Evolutionary conservation across 2,888 invertebrate species (phyloP).

Genomic region (Callyntrura guangdongensis): DNA sequence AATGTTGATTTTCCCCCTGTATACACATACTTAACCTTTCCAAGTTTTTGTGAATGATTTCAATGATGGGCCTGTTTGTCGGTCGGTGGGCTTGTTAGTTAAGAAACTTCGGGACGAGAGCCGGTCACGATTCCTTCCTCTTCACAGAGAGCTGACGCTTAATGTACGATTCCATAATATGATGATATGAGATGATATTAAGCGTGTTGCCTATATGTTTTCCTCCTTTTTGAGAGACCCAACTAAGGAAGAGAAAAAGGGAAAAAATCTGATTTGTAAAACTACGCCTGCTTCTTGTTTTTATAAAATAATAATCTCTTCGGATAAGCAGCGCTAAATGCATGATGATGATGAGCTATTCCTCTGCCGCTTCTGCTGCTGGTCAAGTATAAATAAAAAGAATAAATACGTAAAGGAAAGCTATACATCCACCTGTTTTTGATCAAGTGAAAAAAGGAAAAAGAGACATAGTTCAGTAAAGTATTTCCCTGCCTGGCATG

Average conservation of each 20-base stretch:
- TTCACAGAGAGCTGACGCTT: slow-evolving; percentile 63
- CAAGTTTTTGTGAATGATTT: slow-evolving; percentile 75
- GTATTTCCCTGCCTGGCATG: slow-evolving; percentile 49
- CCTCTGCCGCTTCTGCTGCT: slow-evolving; percentile 43
- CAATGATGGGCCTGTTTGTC: slow-evolving; percentile 78
- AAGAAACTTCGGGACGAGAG: slow-evolving; percentile 78
- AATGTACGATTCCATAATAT: slow-evolving; percentile 67
- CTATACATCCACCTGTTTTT: slow-evolving; percentile 31
- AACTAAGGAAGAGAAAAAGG: neutral
- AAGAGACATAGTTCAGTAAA: slow-evolving; percentile 29
- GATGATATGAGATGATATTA: slow-evolving; percentile 64
- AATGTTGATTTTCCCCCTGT: slow-evolving; percentile 28
- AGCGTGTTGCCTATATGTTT: slow-evolving; percentile 2
- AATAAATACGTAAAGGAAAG: slow-evolving; percentile 11
- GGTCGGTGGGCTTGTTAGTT: slow-evolving; percentile 81
- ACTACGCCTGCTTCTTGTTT: slow-evolving; percentile 62
- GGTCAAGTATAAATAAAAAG: slow-evolving; percentile 47
- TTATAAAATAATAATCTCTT: slow-evolving; percentile 46
- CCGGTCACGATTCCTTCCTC: slow-evolving; percentile 78
- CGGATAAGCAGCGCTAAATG: slow-evolving; percentile 18
- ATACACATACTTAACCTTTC: slow-evolving; percentile 21
- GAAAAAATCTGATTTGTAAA: slow-evolving; percentile 59
- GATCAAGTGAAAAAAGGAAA: slow-evolving; percentile 28
- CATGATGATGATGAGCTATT: slow-evolving; percentile 41
- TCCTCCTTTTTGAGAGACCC: neutral